Evolutionary conservation across 2,113 vertebrate genomes (phyloP), one percentile per base, ranked within the genome.

Genomic region (Paradisaea rubra): DNA sequence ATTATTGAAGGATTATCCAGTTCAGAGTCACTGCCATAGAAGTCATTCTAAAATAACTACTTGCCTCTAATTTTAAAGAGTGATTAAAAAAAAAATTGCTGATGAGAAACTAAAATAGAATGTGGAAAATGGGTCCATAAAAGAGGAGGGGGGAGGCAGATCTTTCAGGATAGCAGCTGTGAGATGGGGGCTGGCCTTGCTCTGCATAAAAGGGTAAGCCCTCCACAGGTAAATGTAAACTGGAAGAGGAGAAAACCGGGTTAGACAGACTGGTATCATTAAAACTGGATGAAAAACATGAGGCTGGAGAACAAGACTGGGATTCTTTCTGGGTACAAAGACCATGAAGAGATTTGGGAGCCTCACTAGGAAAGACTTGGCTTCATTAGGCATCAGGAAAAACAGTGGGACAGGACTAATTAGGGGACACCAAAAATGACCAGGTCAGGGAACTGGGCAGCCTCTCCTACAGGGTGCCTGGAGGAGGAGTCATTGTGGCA

Each of bases 1-100:
- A 76, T 91, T 90, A 71, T 24, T 44, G 69, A 73, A 93, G 69
- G 44, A 79, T 92, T 84, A 81, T 53, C 82, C 66, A 53, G 81
- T 35, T 81, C 72, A 93, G 80, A 95, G 54, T 14, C 70, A 77
- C 50, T 18, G 17, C 18, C 49, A 64, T 50, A 8, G 49, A 89
- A 89, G 54, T 35, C 6, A 41, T 73, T 44, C 81, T 82, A 88
- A 91, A 94, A 91, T 30, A 91, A 61, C 47, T 47, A 31, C 44
- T 90, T 53, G 64, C 13, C 12, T 87, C 49, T 76, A 28, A 37
- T 87, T 89, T 87, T 65, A 37, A 91, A 60, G 15, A 63, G 27
- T 20, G 30, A 31, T 72, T 79, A 47, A 76, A 64, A 79, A 35
- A 59, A 59, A 37, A 35, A 45, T 3, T 5, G 64, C 33, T 60